Percentiles rank a stretch among this genome's conserved stretches.
These are phyloP conservation scores for Sinelater perroti DNA, from an alignment of 2,888 invertebrate species.

Conservation along the genomic window DNA sequence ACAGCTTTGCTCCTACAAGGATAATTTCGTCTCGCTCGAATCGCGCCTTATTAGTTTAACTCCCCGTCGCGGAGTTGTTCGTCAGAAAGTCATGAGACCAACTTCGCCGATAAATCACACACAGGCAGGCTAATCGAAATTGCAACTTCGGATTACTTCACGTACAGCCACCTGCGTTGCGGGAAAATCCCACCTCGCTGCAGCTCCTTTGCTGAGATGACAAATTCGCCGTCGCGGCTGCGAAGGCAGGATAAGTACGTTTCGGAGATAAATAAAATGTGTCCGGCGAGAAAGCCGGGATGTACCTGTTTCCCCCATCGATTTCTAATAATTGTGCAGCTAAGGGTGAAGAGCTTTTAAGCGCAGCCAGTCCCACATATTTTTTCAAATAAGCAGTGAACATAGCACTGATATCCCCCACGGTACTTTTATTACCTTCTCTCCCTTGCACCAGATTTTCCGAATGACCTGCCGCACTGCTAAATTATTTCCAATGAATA, in stretches of 20 bases:
- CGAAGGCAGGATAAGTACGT: no score
- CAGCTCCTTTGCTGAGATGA: background rate
- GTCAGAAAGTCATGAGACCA: background rate
- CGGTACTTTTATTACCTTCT: slow-evolving; percentile 48
- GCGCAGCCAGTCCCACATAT: slow-evolving; percentile 21
- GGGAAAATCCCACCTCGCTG: slow-evolving; percentile 16
- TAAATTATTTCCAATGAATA: slow-evolving; percentile 55
- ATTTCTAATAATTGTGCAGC: slow-evolving; percentile 28
- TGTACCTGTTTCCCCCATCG: slow-evolving; percentile 15
- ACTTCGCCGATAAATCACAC: slow-evolving; percentile 9
- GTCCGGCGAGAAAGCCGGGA: background rate
- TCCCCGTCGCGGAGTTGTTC: background rate
- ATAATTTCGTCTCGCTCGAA: background rate
- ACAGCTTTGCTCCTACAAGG: background rate
- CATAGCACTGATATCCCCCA: slow-evolving; percentile 42
- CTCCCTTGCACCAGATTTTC: slow-evolving; percentile 50
- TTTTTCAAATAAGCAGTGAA: slow-evolving; percentile 35
- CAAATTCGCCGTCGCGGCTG: background rate
- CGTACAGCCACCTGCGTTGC: slow-evolving; percentile 6
- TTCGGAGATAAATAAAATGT: background rate
- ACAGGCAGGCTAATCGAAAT: slow-evolving; percentile 10
- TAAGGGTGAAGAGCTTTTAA: slow-evolving; percentile 26
- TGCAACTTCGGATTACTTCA: slow-evolving; percentile 18
- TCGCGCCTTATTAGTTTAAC: background rate
- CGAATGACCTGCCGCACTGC: slow-evolving; percentile 50